Evolutionary conservation across 2,888 invertebrate species (phyloP).

Genomic region (Notocelia uddmanniana): DNA sequence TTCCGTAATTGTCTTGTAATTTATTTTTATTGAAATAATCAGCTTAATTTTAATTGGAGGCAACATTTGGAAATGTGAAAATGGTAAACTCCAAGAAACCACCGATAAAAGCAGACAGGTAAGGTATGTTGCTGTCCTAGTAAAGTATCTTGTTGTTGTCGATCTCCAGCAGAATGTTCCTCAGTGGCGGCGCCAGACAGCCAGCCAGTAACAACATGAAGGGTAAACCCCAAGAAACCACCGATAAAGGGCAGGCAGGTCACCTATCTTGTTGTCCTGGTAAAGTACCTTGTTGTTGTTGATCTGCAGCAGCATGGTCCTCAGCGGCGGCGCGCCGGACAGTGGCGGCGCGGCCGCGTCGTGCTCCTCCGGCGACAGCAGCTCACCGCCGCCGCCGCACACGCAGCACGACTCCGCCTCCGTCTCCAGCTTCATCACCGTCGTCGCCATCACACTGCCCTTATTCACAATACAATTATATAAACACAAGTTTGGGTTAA

Average conservation of each 20-base stretch:
- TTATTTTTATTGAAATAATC: no score
- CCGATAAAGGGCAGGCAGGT: not conserved
- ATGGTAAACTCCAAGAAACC: no score
- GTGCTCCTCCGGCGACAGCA: constrained; percentile 73
- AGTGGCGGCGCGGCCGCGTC: constrained; percentile 66
- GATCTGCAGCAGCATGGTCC: constrained; percentile 75
- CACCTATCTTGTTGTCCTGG: not conserved
- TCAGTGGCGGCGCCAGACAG: no score
- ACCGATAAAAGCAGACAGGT: no score
- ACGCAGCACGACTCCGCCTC: constrained; percentile 69
- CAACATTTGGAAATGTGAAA: no score
- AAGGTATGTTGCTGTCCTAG: no score
- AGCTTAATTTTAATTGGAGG: no score
- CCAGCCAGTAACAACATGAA: not conserved
- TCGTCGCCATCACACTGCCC: constrained; percentile 55
- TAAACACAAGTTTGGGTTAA: not conserved
- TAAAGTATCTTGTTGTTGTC: no score
- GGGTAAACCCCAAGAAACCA: not conserved
- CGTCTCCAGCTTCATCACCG: constrained; percentile 68
- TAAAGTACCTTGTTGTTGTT: constrained; percentile 72
- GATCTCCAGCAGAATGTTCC: no score
- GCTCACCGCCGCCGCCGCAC: constrained; percentile 68
- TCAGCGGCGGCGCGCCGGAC: constrained; percentile 62
- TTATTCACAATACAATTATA: not conserved
- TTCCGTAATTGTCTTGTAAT: no score